Percentiles rank a stretch among this genome's conserved stretches.
Evolutionary conservation across 2,888 invertebrate species (phyloP).

Genomic region (Julus scandinavius): DNA sequence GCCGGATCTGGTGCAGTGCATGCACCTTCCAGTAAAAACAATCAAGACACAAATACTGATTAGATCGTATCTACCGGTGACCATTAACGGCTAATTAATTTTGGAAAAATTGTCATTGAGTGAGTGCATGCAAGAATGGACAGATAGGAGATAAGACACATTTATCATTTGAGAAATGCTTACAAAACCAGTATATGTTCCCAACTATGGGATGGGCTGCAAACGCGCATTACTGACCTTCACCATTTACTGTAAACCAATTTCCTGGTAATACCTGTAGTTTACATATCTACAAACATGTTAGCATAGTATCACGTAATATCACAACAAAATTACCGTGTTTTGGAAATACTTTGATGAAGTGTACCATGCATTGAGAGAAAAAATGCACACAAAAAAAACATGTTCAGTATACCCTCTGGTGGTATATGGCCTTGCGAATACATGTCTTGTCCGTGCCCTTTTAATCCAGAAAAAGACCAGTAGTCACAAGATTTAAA

Average conservation of each 20-base stretch:
- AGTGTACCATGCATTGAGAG: too few species aligned
- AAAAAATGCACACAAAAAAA: too few species aligned
- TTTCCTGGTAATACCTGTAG: background rate
- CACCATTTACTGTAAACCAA: background rate
- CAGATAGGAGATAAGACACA: background rate
- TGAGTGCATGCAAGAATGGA: slow-evolving; percentile 27
- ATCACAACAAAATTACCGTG: too few species aligned
- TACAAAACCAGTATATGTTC: background rate
- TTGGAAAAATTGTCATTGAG: background rate
- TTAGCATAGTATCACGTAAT: background rate
- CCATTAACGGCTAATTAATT: slow-evolving; percentile 6
- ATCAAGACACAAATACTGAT: background rate
- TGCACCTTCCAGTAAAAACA: background rate
- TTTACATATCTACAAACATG: background rate
- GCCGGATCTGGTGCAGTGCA: background rate
- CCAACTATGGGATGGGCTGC: background rate
- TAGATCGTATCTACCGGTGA: background rate
- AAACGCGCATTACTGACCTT: background rate
- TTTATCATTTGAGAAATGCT: background rate
- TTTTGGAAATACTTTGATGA: too few species aligned
- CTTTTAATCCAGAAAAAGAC: too few species aligned
- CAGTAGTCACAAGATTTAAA: too few species aligned
- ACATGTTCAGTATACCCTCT: too few species aligned
- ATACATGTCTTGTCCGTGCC: too few species aligned
- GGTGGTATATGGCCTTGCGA: too few species aligned